Base-by-base conservation (phyloP, 2,888 invertebrate genomes). In the Drosophila lutescens region DNA sequence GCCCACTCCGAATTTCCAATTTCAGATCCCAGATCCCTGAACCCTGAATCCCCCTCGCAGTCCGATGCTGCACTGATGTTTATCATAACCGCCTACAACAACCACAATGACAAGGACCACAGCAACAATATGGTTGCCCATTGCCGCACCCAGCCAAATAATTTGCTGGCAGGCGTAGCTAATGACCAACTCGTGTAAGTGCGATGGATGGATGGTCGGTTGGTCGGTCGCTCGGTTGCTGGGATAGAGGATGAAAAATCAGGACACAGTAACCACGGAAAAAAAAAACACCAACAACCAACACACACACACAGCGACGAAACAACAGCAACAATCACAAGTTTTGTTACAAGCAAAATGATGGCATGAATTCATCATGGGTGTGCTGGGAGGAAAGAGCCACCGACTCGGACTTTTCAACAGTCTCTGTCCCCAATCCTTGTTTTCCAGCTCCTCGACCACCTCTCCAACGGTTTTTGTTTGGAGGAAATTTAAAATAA, bases 121-220 rank as follows among this genome's bases (percentile, higher is more conserved):
- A 76, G 72, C 70, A 80, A 78, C 74, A 86, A 82, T 80, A 84
- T 80, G 85, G 74, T 72, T 20, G 56, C 50, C 57, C 61, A 47
- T 46, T 54, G 80, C 70, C 80, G 65, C 76, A 63, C 86, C 78
- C 88, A 78, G 74, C 58, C 74, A 85, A 87, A 86, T 82, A 80
- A 86, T 84, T 87, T 78, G 78, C 76, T 69, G 78, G 76, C 68
- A 74, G 76, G 76, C 82, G 80, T 71, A 80, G 83, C 88, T 83
- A 87, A 83, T 83, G 88, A 83, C 88, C 78, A 85, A 71, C 74
- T 80, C 86, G 83, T 87, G 83, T 85, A 85, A 87, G 86, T 85
- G 78, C 82, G 82, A 75, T 78, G 69, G 80, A 61, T 54, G 51
- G 62, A 55, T 60, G 46, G 57, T 13, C 13, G 20, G 43, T 13